Conservation (phyloP, 2,888 invertebrate species). For the Cremastobaeus sp. region DNA sequence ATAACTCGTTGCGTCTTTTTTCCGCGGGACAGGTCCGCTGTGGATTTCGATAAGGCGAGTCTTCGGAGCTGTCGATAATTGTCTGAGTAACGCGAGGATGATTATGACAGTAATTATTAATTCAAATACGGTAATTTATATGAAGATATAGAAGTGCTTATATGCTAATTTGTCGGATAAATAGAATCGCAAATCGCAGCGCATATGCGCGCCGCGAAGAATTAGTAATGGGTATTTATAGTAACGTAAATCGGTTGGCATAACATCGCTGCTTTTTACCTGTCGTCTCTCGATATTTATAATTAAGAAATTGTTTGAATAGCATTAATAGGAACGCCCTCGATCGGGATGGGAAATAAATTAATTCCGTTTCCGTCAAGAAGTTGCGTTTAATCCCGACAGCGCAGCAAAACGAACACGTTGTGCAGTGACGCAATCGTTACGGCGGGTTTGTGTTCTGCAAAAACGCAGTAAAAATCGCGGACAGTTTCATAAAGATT, state of each 20-base stretch:
- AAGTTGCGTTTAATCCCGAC: too few species aligned
- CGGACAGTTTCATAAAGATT: too few species aligned
- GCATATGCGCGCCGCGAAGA: slow-evolving; percentile 5
- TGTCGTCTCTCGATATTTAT: too few species aligned
- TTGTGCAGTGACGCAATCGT: too few species aligned
- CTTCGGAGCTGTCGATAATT: slow-evolving; percentile 10
- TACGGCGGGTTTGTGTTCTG: too few species aligned
- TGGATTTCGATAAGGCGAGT: background rate
- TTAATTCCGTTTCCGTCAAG: slow-evolving; percentile 12
- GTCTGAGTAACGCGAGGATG: slow-evolving; percentile 5
- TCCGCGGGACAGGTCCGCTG: background rate
- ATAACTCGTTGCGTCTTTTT: slow-evolving; percentile 13
- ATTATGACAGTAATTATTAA: slow-evolving; percentile 32
- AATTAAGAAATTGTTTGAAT: too few species aligned
- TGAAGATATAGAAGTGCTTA: slow-evolving; percentile 3
- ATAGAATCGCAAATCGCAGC: slow-evolving; percentile 32
- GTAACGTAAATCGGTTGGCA: slow-evolving; percentile 7
- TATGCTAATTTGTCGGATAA: slow-evolving; percentile 31
- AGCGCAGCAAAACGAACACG: too few species aligned
- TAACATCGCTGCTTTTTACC: background rate
- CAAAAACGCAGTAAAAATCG: too few species aligned
- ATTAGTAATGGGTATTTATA: slow-evolving; percentile 11
- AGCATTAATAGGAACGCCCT: too few species aligned
- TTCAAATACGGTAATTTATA: slow-evolving; percentile 21
- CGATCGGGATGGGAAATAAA: too few species aligned